These are phyloP conservation scores for Temnopleurus reevesii DNA, from an alignment of 53 echinoderm and acorn worm species.

Conservation along the genomic window DNA sequence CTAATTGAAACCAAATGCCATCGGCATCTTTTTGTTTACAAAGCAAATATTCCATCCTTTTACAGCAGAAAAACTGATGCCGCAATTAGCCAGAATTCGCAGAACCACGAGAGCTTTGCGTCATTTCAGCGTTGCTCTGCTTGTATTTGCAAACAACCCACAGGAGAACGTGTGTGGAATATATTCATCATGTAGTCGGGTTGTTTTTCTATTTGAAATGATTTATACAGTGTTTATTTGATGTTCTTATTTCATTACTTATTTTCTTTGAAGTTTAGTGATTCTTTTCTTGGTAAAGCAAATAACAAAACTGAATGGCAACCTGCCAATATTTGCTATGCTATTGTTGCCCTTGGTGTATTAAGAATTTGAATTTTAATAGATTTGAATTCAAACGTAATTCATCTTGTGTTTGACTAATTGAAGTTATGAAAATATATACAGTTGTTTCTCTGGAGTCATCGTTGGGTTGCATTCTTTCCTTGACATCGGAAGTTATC, in stretches of 20 bases:
- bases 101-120: not conserved
- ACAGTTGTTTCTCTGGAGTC: no score
- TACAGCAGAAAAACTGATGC: not conserved
- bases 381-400: no score
- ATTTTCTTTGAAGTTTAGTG: not conserved
- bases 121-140: slow-evolving; percentile 15
- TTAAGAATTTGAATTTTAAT: no score
- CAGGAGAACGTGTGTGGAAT: not conserved
- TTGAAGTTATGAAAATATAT: no score
- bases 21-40: not conserved
- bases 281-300: not conserved
- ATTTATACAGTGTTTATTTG: not conserved
- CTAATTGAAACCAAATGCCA: slow-evolving; percentile 18
- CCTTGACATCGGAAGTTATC: no score
- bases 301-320: no score
- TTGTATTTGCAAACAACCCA: not conserved
- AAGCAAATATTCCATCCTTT: not conserved
- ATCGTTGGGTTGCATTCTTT: no score
- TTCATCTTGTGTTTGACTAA: no score
- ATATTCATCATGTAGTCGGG: not conserved
- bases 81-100: not conserved
- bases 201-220: slow-evolving; percentile 18
- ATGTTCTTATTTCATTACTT: not conserved
- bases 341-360: no score
- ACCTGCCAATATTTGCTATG: no score